Evolutionary conservation across 2,888 invertebrate genomes (phyloP).

Genomic region (Cantharis rufa): DNA sequence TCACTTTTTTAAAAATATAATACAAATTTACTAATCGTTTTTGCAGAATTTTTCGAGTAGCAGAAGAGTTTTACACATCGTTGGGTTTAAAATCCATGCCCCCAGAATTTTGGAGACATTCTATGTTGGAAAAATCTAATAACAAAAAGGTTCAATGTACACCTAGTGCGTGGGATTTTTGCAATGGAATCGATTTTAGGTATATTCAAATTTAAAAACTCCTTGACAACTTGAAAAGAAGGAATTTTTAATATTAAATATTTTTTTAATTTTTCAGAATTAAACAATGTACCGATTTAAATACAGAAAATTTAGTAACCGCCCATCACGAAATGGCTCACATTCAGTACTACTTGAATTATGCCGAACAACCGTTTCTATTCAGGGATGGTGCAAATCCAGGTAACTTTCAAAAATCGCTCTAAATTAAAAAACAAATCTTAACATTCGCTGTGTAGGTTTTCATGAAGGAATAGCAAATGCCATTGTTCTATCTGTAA

Average conservation of each 20-base stretch:
- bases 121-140: constrained; percentile 75
- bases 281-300: constrained; percentile 81
- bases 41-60: constrained; percentile 76
- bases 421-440: not conserved
- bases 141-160: constrained; percentile 75
- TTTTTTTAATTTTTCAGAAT: constrained; percentile 59
- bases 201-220: constrained; percentile 42
- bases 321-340: constrained; percentile 86
- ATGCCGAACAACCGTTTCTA: constrained; percentile 72
- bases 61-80: constrained; percentile 82
- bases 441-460: constrained; percentile 57
- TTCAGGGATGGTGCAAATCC: constrained; percentile 84
- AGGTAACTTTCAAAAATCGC: constrained; percentile 58
- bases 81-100: constrained; percentile 80
- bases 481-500: constrained; percentile 75
- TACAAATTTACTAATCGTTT: not conserved
- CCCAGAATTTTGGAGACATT: constrained; percentile 82
- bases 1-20: not conserved
- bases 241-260: not conserved
- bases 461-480: constrained; percentile 88
- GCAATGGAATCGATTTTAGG: constrained; percentile 82
- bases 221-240: not conserved
- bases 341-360: constrained; percentile 80
- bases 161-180: constrained; percentile 86
- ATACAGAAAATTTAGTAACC: constrained; percentile 75